phyloP scores from a whole-genome alignment of 2,888 invertebrate species.

The Cepaea hortensis region DNA sequence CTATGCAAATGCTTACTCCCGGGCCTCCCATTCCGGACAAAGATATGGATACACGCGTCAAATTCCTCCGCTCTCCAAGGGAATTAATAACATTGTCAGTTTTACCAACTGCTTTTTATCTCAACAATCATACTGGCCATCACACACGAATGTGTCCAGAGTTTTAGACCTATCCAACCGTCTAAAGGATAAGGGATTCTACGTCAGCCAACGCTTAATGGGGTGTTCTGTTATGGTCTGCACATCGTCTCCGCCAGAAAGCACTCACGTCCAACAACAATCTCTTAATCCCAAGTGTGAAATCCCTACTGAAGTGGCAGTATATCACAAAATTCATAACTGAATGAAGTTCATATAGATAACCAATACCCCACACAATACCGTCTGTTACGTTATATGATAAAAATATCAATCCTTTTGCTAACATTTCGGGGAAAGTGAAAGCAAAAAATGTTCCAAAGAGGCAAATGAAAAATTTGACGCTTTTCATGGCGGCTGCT shows the following conservation, averaged over 20 bases:
- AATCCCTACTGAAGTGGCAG: slow-evolving; percentile 3
- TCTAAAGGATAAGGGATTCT: too few species aligned
- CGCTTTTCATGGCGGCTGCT: neutral
- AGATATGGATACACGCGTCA: too few species aligned
- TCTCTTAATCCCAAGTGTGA: neutral
- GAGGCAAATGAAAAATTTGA: slow-evolving; percentile 7
- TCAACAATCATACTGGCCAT: too few species aligned
- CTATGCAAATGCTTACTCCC: too few species aligned
- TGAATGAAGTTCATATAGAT: neutral
- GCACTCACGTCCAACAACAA: neutral
- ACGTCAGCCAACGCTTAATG: too few species aligned
- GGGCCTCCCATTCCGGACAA: too few species aligned
- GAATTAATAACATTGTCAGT: too few species aligned
- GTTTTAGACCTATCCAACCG: too few species aligned
- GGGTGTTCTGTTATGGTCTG: too few species aligned
- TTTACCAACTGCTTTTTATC: too few species aligned
- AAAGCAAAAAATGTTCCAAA: neutral
- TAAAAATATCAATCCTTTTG: neutral
- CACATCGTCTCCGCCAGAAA: neutral
- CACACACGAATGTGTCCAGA: too few species aligned
- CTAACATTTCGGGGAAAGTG: neutral
- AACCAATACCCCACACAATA: neutral
- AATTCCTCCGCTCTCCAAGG: too few species aligned
- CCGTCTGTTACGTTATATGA: neutral
- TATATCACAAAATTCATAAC: neutral